Conservation (phyloP, 2,888 invertebrate genomes). For the Dicyrtoma fusca region DNA sequence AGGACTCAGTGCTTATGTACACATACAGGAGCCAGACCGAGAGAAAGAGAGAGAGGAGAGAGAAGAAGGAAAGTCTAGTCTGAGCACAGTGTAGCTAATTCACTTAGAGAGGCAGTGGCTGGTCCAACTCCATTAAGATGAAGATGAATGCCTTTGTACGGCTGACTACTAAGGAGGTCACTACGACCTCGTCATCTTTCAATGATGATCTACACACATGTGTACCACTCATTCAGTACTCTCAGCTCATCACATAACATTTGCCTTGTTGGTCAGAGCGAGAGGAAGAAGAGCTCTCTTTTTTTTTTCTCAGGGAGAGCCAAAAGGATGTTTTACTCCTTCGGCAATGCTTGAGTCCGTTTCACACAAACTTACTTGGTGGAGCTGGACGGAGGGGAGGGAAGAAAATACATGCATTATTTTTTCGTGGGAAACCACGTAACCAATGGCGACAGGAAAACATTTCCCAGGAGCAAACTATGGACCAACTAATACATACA, state of each 20-base stretch:
- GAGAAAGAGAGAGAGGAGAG: conserved; percentile 1
- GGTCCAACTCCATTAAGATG: conserved; percentile 33
- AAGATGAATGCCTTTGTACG: conserved; percentile 30
- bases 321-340: conserved; percentile 4
- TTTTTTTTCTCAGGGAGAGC: not conserved
- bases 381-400: no score
- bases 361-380: not conserved
- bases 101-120: conserved; percentile 27
- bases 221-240: conserved; percentile 30
- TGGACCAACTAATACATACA: not conserved
- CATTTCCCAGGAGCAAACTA: conserved; percentile 33
- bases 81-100: conserved; percentile 12
- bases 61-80: not conserved
- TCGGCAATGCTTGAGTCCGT: not conserved
- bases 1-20: not conserved
- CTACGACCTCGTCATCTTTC: conserved; percentile 29
- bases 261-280: conserved; percentile 9
- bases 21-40: not conserved
- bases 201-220: conserved; percentile 33
- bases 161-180: conserved; percentile 37
- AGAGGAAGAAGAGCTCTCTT: not conserved
- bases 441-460: conserved; percentile 33
- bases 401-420: conserved; percentile 6
- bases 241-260: conserved; percentile 24
- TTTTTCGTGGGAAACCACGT: conserved; percentile 12